Conservation (phyloP, 35 echinoderm and acorn worm genomes). For the Chiridota heheva region DNA sequence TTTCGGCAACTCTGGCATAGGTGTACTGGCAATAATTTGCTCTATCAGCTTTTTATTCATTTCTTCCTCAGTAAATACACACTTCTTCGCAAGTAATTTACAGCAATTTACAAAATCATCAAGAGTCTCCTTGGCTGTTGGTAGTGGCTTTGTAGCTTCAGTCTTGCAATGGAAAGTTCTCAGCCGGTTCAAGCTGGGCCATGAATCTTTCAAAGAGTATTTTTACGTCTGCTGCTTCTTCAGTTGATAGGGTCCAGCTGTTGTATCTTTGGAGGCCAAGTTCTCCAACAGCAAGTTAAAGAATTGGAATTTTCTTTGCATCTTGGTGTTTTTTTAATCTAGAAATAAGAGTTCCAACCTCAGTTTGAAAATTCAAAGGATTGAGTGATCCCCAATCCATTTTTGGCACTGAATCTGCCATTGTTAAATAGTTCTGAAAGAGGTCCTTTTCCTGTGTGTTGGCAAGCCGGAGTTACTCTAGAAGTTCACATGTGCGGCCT, state of each 20-base stretch:
- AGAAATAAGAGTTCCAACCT: constrained; percentile 3
- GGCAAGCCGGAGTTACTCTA: no score
- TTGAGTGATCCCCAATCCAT: neutral
- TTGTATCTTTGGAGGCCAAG: constrained; percentile 10
- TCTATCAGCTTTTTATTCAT: constrained; percentile 22
- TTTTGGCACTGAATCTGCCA: constrained; percentile 12
- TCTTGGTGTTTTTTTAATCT: neutral
- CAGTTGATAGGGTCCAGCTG: neutral
- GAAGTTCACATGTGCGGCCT: no score
- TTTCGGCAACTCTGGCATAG: constrained; percentile 45
- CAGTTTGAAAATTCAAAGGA: constrained; percentile 12
- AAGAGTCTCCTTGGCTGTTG: constrained; percentile 11
- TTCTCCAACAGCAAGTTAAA: neutral
- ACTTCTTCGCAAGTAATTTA: constrained; percentile 29
- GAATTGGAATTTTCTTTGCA: neutral
- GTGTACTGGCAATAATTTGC: constrained; percentile 50
- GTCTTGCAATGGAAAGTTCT: constrained; percentile 14
- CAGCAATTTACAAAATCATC: constrained; percentile 27
- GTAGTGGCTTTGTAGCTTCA: neutral
- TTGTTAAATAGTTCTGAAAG: no score
- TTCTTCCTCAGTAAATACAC: constrained; percentile 6
- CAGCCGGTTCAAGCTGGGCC: constrained; percentile 10
- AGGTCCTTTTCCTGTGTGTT: no score
- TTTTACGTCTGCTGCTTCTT: neutral
- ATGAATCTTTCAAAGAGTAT: neutral